Evolutionary conservation across 2,888 invertebrate genomes (phyloP).

Genomic region (Matsumyia berberina): DNA sequence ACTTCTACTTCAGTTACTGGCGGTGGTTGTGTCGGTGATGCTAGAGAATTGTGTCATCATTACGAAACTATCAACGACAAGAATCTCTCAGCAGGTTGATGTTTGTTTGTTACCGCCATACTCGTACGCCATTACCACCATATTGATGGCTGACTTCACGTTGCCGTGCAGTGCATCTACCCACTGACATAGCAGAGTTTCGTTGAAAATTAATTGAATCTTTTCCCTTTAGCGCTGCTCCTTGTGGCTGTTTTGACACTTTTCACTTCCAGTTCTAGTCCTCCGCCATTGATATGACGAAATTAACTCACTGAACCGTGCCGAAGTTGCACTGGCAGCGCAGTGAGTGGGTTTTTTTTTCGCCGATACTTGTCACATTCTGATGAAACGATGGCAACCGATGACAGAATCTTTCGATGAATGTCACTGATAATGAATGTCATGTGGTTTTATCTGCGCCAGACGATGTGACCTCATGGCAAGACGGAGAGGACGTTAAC

Average conservation of each 20-base stretch:
- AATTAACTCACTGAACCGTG: slow-evolving; percentile 30
- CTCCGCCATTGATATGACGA: slow-evolving; percentile 20
- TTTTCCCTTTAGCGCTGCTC: slow-evolving; percentile 17
- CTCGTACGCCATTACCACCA: slow-evolving; percentile 8
- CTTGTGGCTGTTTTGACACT: slow-evolving; percentile 59
- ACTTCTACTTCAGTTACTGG: too few relatives aligned
- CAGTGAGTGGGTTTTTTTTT: background rate
- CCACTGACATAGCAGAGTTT: slow-evolving; percentile 20
- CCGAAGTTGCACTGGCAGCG: too few relatives aligned
- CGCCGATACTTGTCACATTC: slow-evolving; percentile 17
- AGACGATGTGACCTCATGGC: background rate
- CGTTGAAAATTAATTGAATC: slow-evolving; percentile 53
- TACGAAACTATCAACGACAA: slow-evolving; percentile 63
- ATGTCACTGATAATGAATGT: slow-evolving; percentile 37
- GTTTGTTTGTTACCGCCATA: slow-evolving; percentile 49
- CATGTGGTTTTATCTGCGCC: slow-evolving; percentile 45
- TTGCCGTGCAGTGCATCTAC: background rate
- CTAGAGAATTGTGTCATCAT: slow-evolving; percentile 69
- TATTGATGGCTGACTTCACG: background rate
- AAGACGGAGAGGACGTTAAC: background rate
- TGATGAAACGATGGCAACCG: slow-evolving; percentile 40
- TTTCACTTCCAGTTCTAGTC: slow-evolving; percentile 43
- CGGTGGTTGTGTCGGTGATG: background rate
- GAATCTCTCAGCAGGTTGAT: slow-evolving; percentile 48
- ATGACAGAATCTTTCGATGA: slow-evolving; percentile 41